Percentiles rank a stretch among this genome's conserved stretches.
Evolutionary conservation across 2,797 vertebrate genomes (phyloP).

Genomic region (Phrynocephalus forsythii): DNA sequence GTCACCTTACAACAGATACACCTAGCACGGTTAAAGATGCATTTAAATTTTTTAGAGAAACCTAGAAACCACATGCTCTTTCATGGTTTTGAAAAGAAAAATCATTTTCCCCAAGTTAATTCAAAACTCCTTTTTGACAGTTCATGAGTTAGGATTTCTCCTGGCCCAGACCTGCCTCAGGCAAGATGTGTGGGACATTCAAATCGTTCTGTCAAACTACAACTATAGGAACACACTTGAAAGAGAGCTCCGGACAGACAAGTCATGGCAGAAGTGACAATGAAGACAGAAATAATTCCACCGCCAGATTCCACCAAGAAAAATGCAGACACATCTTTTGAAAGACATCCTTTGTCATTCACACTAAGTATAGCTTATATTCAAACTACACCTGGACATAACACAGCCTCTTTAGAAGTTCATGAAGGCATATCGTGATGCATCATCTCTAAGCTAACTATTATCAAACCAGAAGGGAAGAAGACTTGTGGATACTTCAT

Average conservation of each 20-base stretch:
- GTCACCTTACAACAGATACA: conserved; percentile 96
- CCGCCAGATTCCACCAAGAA: conserved; percentile 81
- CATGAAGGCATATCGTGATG: conserved; percentile 71
- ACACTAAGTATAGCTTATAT: conserved; percentile 76
- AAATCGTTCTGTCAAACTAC: conserved; percentile 79
- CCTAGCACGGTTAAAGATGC: conserved; percentile 76
- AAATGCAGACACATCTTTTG: conserved; percentile 80
- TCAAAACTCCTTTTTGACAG: conserved; percentile 79
- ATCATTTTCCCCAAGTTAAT: conserved; percentile 71
- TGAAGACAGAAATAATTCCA: conserved; percentile 80
- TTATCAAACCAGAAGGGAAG: conserved; percentile 73
- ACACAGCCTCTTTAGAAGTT: conserved; percentile 78
- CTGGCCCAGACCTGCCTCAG: conserved; percentile 70
- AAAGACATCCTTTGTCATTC: conserved; percentile 75
- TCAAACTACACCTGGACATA: conserved; percentile 79
- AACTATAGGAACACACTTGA: conserved; percentile 79
- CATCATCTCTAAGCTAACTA: conserved; percentile 73
- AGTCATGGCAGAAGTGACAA: conserved; percentile 79
- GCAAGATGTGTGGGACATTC: conserved; percentile 62
- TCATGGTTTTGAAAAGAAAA: conserved; percentile 77
- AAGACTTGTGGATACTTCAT: conserved; percentile 69
- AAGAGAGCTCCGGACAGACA: conserved; percentile 80
- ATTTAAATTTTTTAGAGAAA: conserved; percentile 73
- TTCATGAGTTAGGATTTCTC: conserved; percentile 71
- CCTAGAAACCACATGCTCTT: conserved; percentile 81